These are phyloP conservation scores for Diachrysia chrysitis DNA, from an alignment of 2,888 invertebrate genomes.

Conservation along the genomic window DNA sequence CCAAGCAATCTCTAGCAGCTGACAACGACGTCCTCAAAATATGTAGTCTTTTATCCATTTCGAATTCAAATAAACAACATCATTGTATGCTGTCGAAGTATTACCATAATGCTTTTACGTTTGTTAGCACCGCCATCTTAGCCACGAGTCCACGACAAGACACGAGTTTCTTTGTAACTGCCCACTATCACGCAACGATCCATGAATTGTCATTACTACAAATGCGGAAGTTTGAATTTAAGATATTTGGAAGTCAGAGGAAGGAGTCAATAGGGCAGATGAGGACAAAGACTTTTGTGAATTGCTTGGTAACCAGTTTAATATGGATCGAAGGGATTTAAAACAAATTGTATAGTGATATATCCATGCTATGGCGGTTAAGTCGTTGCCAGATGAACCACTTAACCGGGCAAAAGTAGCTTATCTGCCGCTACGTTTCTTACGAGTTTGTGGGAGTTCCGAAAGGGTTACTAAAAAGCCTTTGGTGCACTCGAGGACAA, in stretches of 20 bases:
- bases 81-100: neutral
- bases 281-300: neutral
- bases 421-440: too few relatives aligned
- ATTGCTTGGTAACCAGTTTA: neutral
- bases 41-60: neutral
- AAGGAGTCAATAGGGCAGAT: neutral
- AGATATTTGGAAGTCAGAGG: neutral
- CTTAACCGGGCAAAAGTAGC: too few relatives aligned
- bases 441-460: too few relatives aligned
- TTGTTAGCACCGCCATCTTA: neutral
- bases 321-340: too few relatives aligned
- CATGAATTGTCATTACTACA: neutral
- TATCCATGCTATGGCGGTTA: too few relatives aligned
- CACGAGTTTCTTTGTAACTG: neutral
- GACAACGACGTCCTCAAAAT: too few relatives aligned
- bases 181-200: neutral
- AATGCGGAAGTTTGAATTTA: slow-evolving; percentile 4
- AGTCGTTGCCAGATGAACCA: too few relatives aligned
- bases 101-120: neutral
- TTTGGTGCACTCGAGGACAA: too few relatives aligned
- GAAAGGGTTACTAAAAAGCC: too few relatives aligned
- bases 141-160: neutral
- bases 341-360: too few relatives aligned
- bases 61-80: neutral
- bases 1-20: too few relatives aligned